Evolutionary conservation across 2,888 invertebrate species (phyloP), one percentile per base, ranked within the genome.

Genomic region (Agrochola lota): DNA sequence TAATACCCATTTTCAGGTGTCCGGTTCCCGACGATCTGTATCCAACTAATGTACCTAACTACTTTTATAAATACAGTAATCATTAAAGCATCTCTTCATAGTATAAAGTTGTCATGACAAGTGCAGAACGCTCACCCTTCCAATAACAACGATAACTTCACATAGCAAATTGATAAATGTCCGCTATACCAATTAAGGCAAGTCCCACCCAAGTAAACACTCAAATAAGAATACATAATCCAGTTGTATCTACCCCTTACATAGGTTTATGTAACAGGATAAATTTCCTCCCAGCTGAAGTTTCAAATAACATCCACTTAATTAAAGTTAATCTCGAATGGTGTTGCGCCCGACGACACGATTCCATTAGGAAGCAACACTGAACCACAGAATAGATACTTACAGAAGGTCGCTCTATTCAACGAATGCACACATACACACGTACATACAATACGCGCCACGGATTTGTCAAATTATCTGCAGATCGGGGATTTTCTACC

Each of bases 301-400:
- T 94, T 94, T 93, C 92, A 91, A 94, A 94, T 94, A 94, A 94
- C 95, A 95, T 94, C 93, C 94, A 92, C 94, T 95, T 95, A 95
- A 95, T 95, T 95, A 95, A 95, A 95, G 94, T 95, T 95, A 95
- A 95, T 95, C 95, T 94, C 90, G 91, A 94, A 94, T 94, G 92
- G 93, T 92, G 93, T 93, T 91, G 92, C 92, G 92, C 88, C 86
- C 93, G 92, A 91, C 93, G 92, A 94, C 94, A 94, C 92, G 94
- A 94, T 94, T 94, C 94, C 92, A 95, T 95, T 95, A 95, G 92
- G 91, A 90, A 85, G 92, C 90, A 91, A 93, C 94, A 92, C 90
- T 90, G 90, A 60, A 60, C 59, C 66, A 74, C 66, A 15, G 11
- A 17, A 30, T 15, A 30, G 46, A 26, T 35, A n/a, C 5, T 35